Base-by-base conservation (phyloP, 2,113 vertebrate species). In the Anarhynchus alexandrinus region DNA sequence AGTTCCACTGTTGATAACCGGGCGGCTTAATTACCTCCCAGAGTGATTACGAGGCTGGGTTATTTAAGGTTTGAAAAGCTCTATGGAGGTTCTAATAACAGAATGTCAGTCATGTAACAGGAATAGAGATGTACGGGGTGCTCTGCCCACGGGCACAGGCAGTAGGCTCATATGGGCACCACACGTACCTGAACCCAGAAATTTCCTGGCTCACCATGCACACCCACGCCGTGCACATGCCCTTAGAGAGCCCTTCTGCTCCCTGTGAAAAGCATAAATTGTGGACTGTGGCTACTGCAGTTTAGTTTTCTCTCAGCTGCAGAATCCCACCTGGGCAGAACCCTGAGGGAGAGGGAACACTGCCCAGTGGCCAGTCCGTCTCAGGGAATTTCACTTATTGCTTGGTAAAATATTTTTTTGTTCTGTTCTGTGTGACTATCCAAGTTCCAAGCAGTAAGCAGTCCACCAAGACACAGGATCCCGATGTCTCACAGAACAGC, bases 11-110 rank as follows among this genome's bases (percentile, higher is more conserved):
- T 89, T 94, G 86, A 89, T 97, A 97, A 91, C 74, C n/a, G 1
- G 83, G 77, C 8, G 5, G 88, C 52, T 96, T 96, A 96, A 95
- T 96, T 97, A 96, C 91, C 86, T 96, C 89, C 95, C 86, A 69
- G 88, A 89, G 91, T 62, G 93, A 95, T 97, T 96, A 96, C 30
- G 25, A 86, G 45, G 61, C 84, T 91, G 58, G 52, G 91, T 97
- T 97, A 97, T 95, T 97, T 97, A 97, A 97, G 84, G 74, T 89
- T 97, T 96, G 81, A 94, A 97, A 96, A 97, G 94, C 94, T 94
- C 96, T 72, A 2, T 89, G 91, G 94, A 93, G 91, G 84, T 62
- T 95, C 78, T 95, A 96, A 94, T 96, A 94, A 87, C 66, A 77
- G 84, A 76, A 82, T 93, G 61, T 86, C 92, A 95, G 18, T 94